Conservation (phyloP, 2,888 invertebrate genomes). For the Aleiodes testaceus region DNA sequence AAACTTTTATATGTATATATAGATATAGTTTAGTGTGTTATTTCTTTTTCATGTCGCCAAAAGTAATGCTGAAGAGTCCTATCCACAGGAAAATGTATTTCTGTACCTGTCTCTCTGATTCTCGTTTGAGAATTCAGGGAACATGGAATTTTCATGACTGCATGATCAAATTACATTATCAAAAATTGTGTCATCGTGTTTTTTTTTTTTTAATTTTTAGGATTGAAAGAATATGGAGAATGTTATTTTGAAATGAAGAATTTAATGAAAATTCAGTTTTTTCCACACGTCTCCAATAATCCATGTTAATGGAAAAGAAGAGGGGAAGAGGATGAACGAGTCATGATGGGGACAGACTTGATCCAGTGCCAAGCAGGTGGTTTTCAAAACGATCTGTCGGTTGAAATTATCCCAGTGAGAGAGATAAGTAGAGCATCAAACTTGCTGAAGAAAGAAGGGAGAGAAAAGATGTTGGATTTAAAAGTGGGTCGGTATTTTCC, state of each 20-base stretch:
- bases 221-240: constrained; percentile 10
- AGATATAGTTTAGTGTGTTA: too few species aligned
- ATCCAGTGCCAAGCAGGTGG: constrained; percentile 71
- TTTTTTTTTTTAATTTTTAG: background rate
- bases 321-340: constrained; percentile 25
- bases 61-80: constrained; percentile 16
- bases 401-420: constrained; percentile 27
- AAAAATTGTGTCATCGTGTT: constrained; percentile 7
- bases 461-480: constrained; percentile 20
- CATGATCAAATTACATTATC: constrained; percentile 30
- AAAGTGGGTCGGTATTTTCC: constrained; percentile 70
- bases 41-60: background rate
- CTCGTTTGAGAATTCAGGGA: too few species aligned
- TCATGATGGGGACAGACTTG: constrained; percentile 53
- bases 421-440: constrained; percentile 54
- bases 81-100: constrained; percentile 36
- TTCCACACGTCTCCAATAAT: constrained; percentile 50
- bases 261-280: background rate
- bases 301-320: background rate
- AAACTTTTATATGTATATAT: background rate
- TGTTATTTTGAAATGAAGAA: background rate
- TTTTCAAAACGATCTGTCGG: constrained; percentile 53
- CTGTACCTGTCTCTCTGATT: constrained; percentile 36
- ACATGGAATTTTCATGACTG: constrained; percentile 24
- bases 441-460: constrained; percentile 13